Conservation (phyloP, 2,113 vertebrate genomes). For the Ranitomeya variabilis region DNA sequence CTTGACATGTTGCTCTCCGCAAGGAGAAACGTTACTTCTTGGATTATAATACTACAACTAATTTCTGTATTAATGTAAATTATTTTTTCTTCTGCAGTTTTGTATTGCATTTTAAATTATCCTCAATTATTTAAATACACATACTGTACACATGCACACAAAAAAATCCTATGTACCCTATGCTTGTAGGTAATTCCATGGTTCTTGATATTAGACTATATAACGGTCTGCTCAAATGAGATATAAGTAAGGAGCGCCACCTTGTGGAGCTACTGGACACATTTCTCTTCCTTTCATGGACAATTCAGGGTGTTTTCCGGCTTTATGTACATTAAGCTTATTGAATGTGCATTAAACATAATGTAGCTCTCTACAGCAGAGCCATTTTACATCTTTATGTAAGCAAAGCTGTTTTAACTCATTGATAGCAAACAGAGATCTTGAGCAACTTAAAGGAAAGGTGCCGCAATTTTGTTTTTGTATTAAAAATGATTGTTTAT, state of each 20-base stretch:
- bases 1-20: too few relatives aligned
- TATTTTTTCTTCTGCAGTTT: not conserved
- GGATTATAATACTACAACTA: too few relatives aligned
- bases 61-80: too few relatives aligned
- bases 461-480: too few relatives aligned
- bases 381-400: not conserved
- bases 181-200: not conserved
- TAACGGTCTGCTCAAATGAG: not conserved
- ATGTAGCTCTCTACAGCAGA: not conserved
- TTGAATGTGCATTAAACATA: not conserved
- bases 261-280: constrained; percentile 15
- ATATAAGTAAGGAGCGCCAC: constrained; percentile 17
- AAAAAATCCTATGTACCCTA: not conserved
- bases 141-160: not conserved
- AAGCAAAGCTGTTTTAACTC: not conserved
- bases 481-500: too few relatives aligned
- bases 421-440: not conserved
- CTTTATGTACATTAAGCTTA: not conserved
- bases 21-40: too few relatives aligned
- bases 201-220: not conserved
- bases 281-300: not conserved
- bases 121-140: too few relatives aligned
- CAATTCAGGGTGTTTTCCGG: not conserved
- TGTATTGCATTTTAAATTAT: not conserved
- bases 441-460: not conserved